Base-by-base conservation (phyloP, 2,113 vertebrate genomes). In the Stigmatopora nigra region DNA sequence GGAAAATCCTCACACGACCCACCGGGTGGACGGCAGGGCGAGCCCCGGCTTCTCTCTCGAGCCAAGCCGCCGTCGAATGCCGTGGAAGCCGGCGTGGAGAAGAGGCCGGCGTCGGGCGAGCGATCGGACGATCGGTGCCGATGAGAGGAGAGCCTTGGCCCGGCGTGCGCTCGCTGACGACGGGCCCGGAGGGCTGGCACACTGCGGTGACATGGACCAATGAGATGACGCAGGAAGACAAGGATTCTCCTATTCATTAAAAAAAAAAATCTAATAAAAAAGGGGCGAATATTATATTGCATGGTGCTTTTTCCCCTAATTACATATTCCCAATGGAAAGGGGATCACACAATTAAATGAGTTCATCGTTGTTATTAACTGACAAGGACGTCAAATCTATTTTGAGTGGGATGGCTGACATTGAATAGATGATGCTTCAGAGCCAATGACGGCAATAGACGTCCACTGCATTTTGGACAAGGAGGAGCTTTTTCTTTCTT, bases 141-240 rank as follows among this genome's bases (percentile, higher is more conserved):
- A 75, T 22, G 22, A 56, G 12, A 41, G 55, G 73, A 61, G 55
- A 68, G 62, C 16, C 64, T 60, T 73, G 63, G 53, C 72, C 64
- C 57, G 45, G 67, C 59, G n/a, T 62, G 19, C 69, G 60, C 68
- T 61, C 25, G 57, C 67, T 38, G 73, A 68, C 68, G 60, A 64
- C 57, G 45, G 65, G 63, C 60, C 63, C 71, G 36, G 72, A 62
- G 75, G 71, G 80, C 69, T 70, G 72, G 68, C 73, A 58, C 78
- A 78, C 85, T 84, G 88, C 84, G 57, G 81, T 72, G 84, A 84
- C 69, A 68, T 19, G 36, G 68, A 64, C 72, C 81, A 80, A 86
- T 84, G 64, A 25, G 65, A 79, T 85, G 81, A 85, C 86, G 85
- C 81, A 85, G 20, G 74, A 55, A 70, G 64, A 58, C 57, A 73